Conservation (phyloP, 2,888 invertebrate genomes). For the Aspidiotus destructor region DNA sequence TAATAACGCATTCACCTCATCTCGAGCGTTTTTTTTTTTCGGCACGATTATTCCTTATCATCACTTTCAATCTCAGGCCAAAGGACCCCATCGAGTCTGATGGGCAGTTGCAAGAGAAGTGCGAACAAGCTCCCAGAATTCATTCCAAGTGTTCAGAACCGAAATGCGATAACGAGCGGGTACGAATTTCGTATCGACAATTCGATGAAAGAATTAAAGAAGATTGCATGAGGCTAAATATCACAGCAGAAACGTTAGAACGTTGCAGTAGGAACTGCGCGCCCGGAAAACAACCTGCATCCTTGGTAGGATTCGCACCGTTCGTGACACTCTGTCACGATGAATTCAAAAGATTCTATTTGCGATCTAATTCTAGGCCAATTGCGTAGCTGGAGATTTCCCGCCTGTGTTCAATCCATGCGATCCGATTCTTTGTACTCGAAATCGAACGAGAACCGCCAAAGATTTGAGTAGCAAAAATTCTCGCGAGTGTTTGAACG, state of each 20-base stretch:
- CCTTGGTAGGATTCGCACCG: neutral
- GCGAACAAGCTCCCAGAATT: neutral
- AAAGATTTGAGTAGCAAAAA: neutral
- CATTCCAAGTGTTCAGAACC: slow-evolving; percentile 14
- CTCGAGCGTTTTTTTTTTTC: too few species aligned
- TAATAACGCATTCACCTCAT: too few species aligned
- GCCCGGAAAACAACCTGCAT: neutral
- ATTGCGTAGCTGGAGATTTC: neutral
- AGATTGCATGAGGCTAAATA: neutral
- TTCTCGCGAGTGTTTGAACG: neutral
- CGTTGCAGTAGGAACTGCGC: neutral
- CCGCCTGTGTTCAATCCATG: neutral
- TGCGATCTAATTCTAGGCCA: neutral
- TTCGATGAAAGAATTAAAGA: slow-evolving; percentile 1
- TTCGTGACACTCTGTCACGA: too few species aligned
- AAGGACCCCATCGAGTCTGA: too few species aligned
- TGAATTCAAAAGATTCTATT: too few species aligned
- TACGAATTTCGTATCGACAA: neutral
- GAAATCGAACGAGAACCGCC: neutral
- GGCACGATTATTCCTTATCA: too few species aligned
- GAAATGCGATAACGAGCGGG: slow-evolving; percentile 5
- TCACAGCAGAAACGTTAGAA: neutral
- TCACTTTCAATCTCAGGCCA: too few species aligned
- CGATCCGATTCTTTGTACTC: neutral
- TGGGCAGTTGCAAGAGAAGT: neutral